Evolutionary conservation across 2,888 invertebrate species (phyloP), one percentile per base, ranked within the genome.

Genomic region (Hydropsyche betteni): DNA sequence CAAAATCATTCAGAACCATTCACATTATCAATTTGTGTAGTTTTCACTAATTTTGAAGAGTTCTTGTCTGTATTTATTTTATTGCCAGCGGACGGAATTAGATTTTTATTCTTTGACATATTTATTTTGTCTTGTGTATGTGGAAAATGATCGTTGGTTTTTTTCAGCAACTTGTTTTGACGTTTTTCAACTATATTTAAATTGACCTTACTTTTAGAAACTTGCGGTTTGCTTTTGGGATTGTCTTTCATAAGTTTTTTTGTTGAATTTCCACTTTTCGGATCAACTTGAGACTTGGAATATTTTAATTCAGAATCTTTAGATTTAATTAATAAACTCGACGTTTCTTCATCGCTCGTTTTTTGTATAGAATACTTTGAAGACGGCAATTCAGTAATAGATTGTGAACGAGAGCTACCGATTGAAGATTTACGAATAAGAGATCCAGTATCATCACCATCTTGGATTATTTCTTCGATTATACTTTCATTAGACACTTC

Each of bases 401-500:
- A 44, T 44, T 8, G 6, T 1, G 44, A 44, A 1, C 3, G 44
- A 44, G 44, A 44, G 10, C 10, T 44, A 10, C 7, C 44, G 1
- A 4, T 44, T 44, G 44, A 44, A 44, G 44, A 44, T 44, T 44
- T 44, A 8, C 7, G 2, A 44, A 10, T 44, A 44, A 44, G 44
- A 44, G 44, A 44, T 44, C 10, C 44, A 44, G 12, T 36, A 36
- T 36, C 36, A 10, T 70, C 38, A n/a, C 73, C 74, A 52, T 68
- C 69, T 53, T 70, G 69, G 4, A 77, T 16, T 16, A 79, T 79
- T 53, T 79, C 79, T 68, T 79, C 79, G 0, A 75, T 74, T n/a
- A 79, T 74, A 61, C 79, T 79, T 52, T 76, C 75, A 52, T 76
- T 70, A 0, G 74, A 72, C n/a, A n/a, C 5, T 12, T 72, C 72